A percentile compares a stretch with the other conserved stretches of the same genome.
Evolutionary conservation across 2,888 invertebrate species (phyloP).

Genomic region (Microctonus aethiopoides): DNA sequence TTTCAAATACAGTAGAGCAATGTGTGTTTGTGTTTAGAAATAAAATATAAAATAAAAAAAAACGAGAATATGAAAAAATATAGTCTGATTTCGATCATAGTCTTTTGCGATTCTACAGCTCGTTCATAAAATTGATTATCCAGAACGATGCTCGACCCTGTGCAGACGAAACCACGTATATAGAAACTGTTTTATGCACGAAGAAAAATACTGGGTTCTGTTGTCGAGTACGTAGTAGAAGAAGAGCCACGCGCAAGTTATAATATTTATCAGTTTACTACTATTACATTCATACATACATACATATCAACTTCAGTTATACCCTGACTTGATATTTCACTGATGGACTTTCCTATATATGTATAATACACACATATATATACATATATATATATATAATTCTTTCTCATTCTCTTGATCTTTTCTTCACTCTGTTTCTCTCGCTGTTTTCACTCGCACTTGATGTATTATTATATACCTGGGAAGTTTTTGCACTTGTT

Average conservation of each 20-base stretch:
- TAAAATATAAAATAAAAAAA: not conserved
- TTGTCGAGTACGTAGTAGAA: not conserved
- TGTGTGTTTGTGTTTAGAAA: not conserved
- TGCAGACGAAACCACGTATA: not conserved
- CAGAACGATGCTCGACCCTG: not conserved
- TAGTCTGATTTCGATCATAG: conserved; percentile 1
- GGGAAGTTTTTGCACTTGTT: conserved; percentile 33
- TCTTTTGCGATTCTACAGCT: conserved; percentile 1
- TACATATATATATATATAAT: too few relatives aligned
- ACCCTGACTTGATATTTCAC: not conserved
- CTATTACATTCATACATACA: too few relatives aligned
- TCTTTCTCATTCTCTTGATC: not conserved
- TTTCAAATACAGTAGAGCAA: not conserved
- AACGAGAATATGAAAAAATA: not conserved
- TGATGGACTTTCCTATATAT: not conserved
- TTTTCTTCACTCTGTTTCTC: not conserved
- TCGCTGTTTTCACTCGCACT: conserved; percentile 4
- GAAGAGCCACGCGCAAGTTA: not conserved
- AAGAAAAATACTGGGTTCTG: not conserved
- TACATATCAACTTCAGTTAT: not conserved
- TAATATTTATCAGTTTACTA: too few relatives aligned
- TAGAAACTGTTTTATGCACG: not conserved
- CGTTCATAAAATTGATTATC: conserved; percentile 5
- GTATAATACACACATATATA: too few relatives aligned
- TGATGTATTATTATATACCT: conserved; percentile 21